A percentile compares a stretch with the other conserved stretches of the same genome.
These are phyloP conservation scores for Hipposideros larvatus DNA, from an alignment of 2,797 vertebrate species.

Conservation along the genomic window DNA sequence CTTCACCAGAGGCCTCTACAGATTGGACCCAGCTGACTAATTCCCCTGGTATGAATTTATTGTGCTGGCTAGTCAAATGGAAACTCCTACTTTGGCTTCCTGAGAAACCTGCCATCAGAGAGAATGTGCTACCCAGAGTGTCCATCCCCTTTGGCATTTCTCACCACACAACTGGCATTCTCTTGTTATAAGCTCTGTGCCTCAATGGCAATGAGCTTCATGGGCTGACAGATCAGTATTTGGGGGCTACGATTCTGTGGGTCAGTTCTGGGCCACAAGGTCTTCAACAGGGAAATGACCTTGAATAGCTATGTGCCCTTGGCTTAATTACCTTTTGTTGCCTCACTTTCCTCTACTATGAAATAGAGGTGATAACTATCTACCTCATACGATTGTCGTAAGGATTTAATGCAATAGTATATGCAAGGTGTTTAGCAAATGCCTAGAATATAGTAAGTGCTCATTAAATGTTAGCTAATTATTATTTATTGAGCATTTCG, in stretches of 20 bases:
- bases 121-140: not conserved
- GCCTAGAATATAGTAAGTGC: not conserved
- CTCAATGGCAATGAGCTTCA: not conserved
- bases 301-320: not conserved
- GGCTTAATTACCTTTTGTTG: not conserved
- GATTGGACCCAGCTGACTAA: not conserved
- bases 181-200: not conserved
- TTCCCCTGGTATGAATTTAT: not conserved
- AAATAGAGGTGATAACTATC: not conserved
- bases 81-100: not conserved
- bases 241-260: not conserved
- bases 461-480: not conserved
- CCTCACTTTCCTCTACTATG: not conserved
- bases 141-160: not conserved
- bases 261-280: not conserved
- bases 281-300: not conserved
- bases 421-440: not conserved
- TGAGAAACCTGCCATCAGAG: not conserved
- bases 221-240: not conserved
- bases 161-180: not conserved
- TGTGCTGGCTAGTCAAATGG: not conserved
- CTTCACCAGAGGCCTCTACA: not conserved
- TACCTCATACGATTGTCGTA: not conserved
- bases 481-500: not conserved
- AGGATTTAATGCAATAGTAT: not conserved